Conservation (phyloP, 1,140 invertebrate genomes). For the Agrilus planipennis region DNA sequence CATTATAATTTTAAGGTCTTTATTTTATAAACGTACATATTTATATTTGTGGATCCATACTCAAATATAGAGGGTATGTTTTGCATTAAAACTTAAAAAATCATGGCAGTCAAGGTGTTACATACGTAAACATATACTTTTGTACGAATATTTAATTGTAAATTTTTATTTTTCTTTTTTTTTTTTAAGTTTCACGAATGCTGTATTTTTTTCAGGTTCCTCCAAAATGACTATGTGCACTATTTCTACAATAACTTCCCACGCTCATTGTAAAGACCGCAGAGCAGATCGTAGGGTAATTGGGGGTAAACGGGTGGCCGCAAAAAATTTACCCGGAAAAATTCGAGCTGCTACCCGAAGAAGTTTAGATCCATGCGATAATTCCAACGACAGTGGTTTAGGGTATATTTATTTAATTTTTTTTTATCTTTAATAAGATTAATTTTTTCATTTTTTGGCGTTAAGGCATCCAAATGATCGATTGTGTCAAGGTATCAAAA, state of each 20-base stretch:
- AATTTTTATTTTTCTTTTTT: not conserved
- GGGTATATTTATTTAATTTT: slow-evolving; percentile 38
- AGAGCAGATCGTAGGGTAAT: slow-evolving; percentile 41
- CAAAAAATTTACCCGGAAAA: slow-evolving; percentile 36
- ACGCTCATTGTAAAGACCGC: slow-evolving; percentile 41
- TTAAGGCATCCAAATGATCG: no score
- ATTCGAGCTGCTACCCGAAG: slow-evolving; percentile 36
- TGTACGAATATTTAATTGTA: not conserved
- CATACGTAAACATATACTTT: no score
- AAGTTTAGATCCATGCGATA: slow-evolving; percentile 51
- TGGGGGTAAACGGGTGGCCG: slow-evolving; percentile 38
- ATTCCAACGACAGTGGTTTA: slow-evolving; percentile 73
- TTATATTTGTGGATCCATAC: no score
- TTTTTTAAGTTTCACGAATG: not conserved
- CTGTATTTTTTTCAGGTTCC: slow-evolving; percentile 19
- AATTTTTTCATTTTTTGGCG: slow-evolving; percentile 12
- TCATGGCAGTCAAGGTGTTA: no score
- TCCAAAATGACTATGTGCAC: slow-evolving; percentile 60
- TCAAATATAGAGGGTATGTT: no score
- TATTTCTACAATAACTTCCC: slow-evolving; percentile 41
- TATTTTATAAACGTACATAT: no score
- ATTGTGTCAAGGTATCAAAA: no score
- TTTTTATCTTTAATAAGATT: slow-evolving; percentile 19
- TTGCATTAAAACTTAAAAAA: no score
- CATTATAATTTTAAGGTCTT: no score